Evolutionary conservation across 2,797 vertebrate genomes (phyloP).

Genomic region (Ctenosaura bakeri): DNA sequence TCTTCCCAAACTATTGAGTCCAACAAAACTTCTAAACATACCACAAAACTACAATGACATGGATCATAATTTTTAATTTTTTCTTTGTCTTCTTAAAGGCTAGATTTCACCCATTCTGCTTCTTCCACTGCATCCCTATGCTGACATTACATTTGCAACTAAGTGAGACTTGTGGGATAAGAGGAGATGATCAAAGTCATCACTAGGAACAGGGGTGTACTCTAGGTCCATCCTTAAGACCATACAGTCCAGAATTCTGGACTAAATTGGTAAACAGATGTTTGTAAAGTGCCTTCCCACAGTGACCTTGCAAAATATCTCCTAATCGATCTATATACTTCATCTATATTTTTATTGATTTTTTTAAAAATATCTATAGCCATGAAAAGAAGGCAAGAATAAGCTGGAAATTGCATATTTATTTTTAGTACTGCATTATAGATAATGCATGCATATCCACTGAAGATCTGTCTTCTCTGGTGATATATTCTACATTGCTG

Average conservation of each 20-base stretch:
- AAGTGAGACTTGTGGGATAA: not conserved
- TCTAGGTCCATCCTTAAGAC: not conserved
- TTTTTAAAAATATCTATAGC: not conserved
- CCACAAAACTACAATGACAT: not conserved
- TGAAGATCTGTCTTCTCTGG: not conserved
- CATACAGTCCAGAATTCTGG: not conserved
- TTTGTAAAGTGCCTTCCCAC: not conserved
- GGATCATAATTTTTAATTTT: not conserved
- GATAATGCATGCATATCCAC: not conserved
- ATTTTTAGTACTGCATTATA: slow-evolving; percentile 13
- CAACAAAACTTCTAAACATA: not conserved
- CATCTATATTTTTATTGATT: slow-evolving; percentile 17
- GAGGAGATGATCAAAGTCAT: not conserved
- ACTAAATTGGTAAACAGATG: not conserved
- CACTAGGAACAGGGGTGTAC: not conserved
- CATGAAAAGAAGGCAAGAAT: not conserved
- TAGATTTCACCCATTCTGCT: not conserved
- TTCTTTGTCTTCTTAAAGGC: not conserved
- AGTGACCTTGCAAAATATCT: slow-evolving; percentile 33
- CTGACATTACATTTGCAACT: not conserved
- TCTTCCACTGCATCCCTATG: not conserved
- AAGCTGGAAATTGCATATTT: not conserved
- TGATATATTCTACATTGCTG: not conserved
- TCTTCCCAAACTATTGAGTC: not conserved
- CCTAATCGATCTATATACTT: not conserved